Percentiles rank a stretch among this genome's conserved stretches.
These are phyloP conservation scores for Apodemia zela DNA, from an alignment of 2,888 invertebrate genomes.

Conservation along the genomic window DNA sequence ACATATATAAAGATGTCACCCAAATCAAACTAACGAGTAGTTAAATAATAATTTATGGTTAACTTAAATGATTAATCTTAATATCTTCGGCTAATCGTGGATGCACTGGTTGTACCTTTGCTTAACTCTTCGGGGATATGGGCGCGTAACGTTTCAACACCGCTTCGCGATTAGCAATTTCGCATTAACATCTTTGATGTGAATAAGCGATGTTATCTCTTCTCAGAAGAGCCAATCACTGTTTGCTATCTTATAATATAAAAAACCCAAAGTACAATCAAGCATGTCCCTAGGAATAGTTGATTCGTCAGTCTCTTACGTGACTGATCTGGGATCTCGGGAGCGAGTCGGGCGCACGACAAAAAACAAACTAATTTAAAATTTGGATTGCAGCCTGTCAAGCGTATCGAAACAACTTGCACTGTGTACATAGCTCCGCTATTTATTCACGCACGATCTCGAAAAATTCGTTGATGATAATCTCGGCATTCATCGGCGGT, in stretches of 20 bases:
- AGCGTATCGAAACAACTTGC: conserved; percentile 59
- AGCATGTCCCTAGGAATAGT: conserved; percentile 11
- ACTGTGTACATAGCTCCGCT: conserved; percentile 63
- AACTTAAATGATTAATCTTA: too few species aligned
- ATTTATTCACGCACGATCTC: conserved; percentile 73
- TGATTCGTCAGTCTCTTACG: conserved; percentile 33
- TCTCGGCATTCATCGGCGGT: conserved; percentile 22
- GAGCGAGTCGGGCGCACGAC: conserved; percentile 44
- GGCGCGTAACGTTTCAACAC: too few species aligned
- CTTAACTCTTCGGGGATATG: too few species aligned
- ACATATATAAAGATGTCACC: too few species aligned
- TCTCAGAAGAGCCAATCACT: not conserved
- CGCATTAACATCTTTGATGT: too few species aligned
- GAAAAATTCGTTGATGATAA: conserved; percentile 41
- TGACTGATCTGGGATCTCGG: conserved; percentile 52
- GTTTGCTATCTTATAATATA: not conserved
- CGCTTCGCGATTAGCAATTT: too few species aligned
- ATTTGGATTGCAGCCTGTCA: conserved; percentile 56
- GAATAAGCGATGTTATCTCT: not conserved
- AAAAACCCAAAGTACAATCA: not conserved
- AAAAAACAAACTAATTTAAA: conserved; percentile 74
- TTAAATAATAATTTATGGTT: too few species aligned
- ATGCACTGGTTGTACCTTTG: too few species aligned
- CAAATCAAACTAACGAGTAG: too few species aligned
- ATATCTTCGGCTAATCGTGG: too few species aligned